phyloP scores from a whole-genome alignment of 2,888 invertebrate genomes.

The Dexiosoma caninum region DNA sequence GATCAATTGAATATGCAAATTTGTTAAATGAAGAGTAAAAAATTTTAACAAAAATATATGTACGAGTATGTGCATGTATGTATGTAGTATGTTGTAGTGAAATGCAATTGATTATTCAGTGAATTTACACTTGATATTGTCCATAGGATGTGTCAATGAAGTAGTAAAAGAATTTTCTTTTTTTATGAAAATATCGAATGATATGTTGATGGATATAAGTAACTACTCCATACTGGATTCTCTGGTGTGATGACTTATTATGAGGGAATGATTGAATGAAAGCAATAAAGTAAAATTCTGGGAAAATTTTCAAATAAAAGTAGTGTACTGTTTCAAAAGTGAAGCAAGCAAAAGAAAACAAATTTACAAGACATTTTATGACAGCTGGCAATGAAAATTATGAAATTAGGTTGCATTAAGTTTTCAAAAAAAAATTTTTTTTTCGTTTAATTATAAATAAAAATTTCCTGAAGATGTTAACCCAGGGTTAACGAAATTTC shows the following conservation, averaged over 20 bases:
- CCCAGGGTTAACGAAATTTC: too few relatives aligned
- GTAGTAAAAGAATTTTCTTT: conserved; percentile 10
- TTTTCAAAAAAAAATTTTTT: too few relatives aligned
- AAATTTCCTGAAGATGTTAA: too few relatives aligned
- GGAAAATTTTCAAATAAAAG: too few relatives aligned
- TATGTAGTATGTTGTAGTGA: too few relatives aligned
- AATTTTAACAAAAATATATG: conserved; percentile 28
- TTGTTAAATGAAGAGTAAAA: conserved; percentile 54
- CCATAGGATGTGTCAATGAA: conserved; percentile 50
- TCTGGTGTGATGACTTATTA: not conserved
- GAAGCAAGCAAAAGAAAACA: too few relatives aligned
- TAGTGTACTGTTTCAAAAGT: too few relatives aligned
- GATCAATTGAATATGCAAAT: conserved; percentile 59
- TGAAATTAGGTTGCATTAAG: too few relatives aligned
- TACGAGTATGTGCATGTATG: not conserved
- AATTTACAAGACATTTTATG: too few relatives aligned
- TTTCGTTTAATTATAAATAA: too few relatives aligned
- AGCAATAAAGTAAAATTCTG: too few relatives aligned
- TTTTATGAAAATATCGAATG: not conserved
- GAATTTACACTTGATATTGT: conserved; percentile 32
- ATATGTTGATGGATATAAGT: conserved; percentile 8
- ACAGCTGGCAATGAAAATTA: too few relatives aligned
- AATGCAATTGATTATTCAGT: not conserved
- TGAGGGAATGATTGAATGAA: not conserved
- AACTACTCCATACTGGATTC: conserved; percentile 5